A percentile compares a stretch with the other conserved stretches of the same genome.
These are phyloP conservation scores for Phyllotreta cruciferae DNA, from an alignment of 2,888 invertebrate genomes.

Conservation along the genomic window DNA sequence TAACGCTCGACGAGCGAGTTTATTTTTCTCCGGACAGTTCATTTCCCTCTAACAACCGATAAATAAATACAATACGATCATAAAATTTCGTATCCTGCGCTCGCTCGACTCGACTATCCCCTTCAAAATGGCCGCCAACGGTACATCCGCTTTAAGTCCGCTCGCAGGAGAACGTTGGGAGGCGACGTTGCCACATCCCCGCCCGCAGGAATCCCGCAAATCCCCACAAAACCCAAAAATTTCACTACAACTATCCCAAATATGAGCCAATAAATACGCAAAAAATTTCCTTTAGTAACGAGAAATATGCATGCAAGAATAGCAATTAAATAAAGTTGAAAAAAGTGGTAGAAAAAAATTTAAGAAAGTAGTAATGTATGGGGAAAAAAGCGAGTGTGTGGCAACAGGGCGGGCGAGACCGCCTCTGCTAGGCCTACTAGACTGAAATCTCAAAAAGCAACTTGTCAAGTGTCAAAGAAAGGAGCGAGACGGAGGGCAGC, in stretches of 20 bases:
- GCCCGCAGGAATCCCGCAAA: too few relatives aligned
- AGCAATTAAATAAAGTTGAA: too few relatives aligned
- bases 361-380: neutral
- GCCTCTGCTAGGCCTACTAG: slow-evolving; percentile 50
- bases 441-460: slow-evolving; percentile 60
- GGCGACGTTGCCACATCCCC: slow-evolving; percentile 20
- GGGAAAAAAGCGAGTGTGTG: neutral
- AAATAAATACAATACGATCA: slow-evolving; percentile 36
- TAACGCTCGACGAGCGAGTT: slow-evolving; percentile 9
- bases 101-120: slow-evolving; percentile 23
- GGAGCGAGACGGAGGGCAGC: slow-evolving; percentile 48
- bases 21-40: slow-evolving; percentile 30
- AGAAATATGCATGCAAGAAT: too few relatives aligned
- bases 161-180: slow-evolving; percentile 21
- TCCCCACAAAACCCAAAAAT: too few relatives aligned
- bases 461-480: slow-evolving; percentile 60
- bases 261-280: too few relatives aligned
- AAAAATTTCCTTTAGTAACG: too few relatives aligned
- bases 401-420: slow-evolving; percentile 34
- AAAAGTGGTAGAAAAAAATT: neutral
- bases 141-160: slow-evolving; percentile 31
- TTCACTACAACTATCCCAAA: too few relatives aligned
- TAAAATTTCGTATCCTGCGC: slow-evolving; percentile 36
- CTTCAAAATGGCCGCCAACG: slow-evolving; percentile 29
- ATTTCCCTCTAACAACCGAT: slow-evolving; percentile 34